Conservation (phyloP, 53 echinoderm and acorn worm genomes). For the Patiria pectinifera region DNA sequence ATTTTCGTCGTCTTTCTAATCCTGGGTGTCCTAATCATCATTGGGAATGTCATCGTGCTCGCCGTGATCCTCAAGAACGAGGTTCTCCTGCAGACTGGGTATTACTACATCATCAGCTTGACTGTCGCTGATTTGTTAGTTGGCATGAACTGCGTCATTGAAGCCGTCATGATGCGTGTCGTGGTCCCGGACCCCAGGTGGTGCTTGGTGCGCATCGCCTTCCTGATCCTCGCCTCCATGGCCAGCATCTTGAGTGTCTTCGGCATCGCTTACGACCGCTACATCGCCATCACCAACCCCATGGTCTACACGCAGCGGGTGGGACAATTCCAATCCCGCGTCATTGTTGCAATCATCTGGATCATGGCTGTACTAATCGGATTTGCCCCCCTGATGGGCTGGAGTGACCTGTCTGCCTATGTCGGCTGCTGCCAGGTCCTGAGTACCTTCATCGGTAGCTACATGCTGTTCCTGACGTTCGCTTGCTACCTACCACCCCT, state of each 20-base stretch:
- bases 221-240: conserved; percentile 61
- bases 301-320: conserved; percentile 69
- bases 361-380: conserved; percentile 55
- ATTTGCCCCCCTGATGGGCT: conserved; percentile 70
- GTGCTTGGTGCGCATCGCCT: conserved; percentile 65
- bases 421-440: conserved; percentile 70
- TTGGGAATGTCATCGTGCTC: conserved; percentile 69
- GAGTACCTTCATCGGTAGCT: conserved; percentile 49
- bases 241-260: conserved; percentile 77
- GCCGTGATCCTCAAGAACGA: conserved; percentile 64
- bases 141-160: conserved; percentile 68
- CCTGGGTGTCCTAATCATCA: conserved; percentile 65
- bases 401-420: conserved; percentile 40
- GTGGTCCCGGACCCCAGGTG: conserved; percentile 26
- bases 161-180: conserved; percentile 53
- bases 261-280: conserved; percentile 86
- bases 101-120: conserved; percentile 73
- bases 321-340: conserved; percentile 59
- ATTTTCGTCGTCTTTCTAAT: conserved; percentile 38
- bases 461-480: conserved; percentile 67
- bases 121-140: conserved; percentile 74
- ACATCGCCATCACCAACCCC: conserved; percentile 82
- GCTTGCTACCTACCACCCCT: conserved; percentile 67
- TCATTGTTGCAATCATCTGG: conserved; percentile 64
- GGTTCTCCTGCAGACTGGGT: conserved; percentile 65